A percentile compares a stretch with the other conserved stretches of the same genome.
phyloP scores from a whole-genome alignment of 2,797 vertebrate species.

The Tapirus indicus region DNA sequence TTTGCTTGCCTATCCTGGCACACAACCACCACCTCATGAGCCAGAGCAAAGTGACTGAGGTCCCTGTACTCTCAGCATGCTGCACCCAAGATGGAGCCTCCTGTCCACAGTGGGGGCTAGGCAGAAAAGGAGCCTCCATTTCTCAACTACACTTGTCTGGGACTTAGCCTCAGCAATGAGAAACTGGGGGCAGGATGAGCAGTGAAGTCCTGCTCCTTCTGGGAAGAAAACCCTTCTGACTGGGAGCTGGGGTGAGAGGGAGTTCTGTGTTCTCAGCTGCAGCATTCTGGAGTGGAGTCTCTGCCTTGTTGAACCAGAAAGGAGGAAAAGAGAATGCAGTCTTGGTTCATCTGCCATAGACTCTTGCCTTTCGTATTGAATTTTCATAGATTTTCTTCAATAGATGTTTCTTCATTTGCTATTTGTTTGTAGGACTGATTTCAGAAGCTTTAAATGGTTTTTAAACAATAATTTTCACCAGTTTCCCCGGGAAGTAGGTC shows the following conservation, averaged over 20 bases:
- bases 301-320: not conserved
- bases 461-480: not conserved
- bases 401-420: not conserved
- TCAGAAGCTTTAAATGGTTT: not conserved
- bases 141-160: not conserved
- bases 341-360: not conserved
- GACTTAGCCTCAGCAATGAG: not conserved
- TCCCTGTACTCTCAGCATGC: not conserved
- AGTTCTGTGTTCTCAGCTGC: not conserved
- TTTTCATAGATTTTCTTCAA: not conserved
- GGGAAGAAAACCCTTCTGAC: not conserved
- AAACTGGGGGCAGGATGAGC: not conserved
- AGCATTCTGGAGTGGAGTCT: not conserved
- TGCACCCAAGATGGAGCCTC: not conserved
- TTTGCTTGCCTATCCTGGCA: no score
- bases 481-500: not conserved
- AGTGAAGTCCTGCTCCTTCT: not conserved
- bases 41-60: no score
- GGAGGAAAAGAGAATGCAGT: not conserved
- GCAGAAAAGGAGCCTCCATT: not conserved
- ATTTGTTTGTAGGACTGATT: not conserved
- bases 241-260: not conserved
- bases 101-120: not conserved
- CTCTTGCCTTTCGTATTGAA: not conserved
- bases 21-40: no score